Conservation (phyloP, 2,797 vertebrate genomes). For the Aulostomus chinensis region DNA sequence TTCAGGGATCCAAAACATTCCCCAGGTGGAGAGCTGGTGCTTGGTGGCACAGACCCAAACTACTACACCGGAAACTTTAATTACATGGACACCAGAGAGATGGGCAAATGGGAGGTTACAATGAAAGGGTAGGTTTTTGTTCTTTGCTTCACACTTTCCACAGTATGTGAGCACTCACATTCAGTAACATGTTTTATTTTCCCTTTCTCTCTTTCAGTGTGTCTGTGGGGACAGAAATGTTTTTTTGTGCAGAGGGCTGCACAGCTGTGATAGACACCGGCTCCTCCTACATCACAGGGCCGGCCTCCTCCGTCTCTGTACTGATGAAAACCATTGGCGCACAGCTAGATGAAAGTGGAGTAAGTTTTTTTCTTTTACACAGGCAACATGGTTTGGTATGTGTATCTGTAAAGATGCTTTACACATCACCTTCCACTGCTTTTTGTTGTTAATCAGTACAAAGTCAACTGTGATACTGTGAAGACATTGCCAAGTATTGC, state of each 20-base stretch:
- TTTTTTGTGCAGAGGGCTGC: slow-evolving; percentile 91
- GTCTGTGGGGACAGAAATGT: slow-evolving; percentile 81
- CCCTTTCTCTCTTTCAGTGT: slow-evolving; percentile 74
- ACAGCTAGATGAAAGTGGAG: slow-evolving; percentile 82
- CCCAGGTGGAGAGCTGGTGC: slow-evolving; percentile 91
- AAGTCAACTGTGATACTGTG: slow-evolving; percentile 87
- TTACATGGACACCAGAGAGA: slow-evolving; percentile 84
- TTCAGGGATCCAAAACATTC: slow-evolving; percentile 83
- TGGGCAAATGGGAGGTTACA: slow-evolving; percentile 90
- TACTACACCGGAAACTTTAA: slow-evolving; percentile 92
- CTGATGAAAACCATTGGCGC: slow-evolving; percentile 91
- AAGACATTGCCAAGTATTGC: slow-evolving; percentile 87
- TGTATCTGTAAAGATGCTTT: slow-evolving; percentile 3
- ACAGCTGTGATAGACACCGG: slow-evolving; percentile 90
- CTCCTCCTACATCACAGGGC: slow-evolving; percentile 92
- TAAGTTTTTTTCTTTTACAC: slow-evolving; percentile 61
- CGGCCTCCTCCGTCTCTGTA: slow-evolving; percentile 83
- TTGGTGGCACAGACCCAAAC: slow-evolving; percentile 91
- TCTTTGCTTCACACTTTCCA: neutral
- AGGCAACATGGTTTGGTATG: slow-evolving; percentile 18
- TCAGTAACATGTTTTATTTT: slow-evolving; percentile 1
- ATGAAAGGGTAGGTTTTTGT: slow-evolving; percentile 87
- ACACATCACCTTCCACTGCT: neutral
- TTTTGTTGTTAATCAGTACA: slow-evolving; percentile 79
- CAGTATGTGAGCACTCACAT: neutral